Conservation (phyloP, 2,113 vertebrate genomes). For the Apistogramma diplotaenia region DNA sequence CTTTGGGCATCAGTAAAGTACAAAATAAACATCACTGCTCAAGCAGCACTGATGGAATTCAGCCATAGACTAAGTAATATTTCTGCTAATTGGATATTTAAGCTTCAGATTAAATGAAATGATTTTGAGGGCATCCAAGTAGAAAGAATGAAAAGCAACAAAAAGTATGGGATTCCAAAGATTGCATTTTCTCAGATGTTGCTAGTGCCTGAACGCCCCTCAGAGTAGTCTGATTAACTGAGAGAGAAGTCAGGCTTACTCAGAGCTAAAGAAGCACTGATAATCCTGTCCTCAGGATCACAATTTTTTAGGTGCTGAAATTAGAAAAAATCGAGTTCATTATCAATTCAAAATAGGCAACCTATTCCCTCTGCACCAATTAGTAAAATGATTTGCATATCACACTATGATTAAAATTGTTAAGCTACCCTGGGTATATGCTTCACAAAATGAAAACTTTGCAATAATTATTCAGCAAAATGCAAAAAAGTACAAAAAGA, state of each 20-base stretch:
- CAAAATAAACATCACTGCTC: not conserved
- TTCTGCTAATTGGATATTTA: not conserved
- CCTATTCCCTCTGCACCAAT: not conserved
- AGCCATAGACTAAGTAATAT: not conserved
- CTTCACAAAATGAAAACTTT: not conserved
- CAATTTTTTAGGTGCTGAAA: not conserved
- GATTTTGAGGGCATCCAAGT: not conserved
- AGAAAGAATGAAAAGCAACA: not conserved
- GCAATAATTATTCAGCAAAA: not conserved
- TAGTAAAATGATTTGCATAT: constrained; percentile 23
- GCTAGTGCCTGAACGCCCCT: not conserved
- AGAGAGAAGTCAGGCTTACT: not conserved
- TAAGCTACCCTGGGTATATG: not conserved
- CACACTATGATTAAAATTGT: not conserved
- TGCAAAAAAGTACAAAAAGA: too few species aligned
- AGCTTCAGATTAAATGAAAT: constrained; percentile 3
- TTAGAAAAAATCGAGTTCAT: not conserved
- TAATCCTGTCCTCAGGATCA: not conserved
- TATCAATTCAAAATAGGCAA: not conserved
- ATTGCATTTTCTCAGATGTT: not conserved
- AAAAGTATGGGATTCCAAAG: not conserved
- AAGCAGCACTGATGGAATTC: constrained; percentile 11
- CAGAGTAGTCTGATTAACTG: not conserved
- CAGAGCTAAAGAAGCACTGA: not conserved
- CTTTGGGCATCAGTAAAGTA: not conserved